Conservation (phyloP, 2,797 vertebrate species). For the Dendrocincla fuliginosa region DNA sequence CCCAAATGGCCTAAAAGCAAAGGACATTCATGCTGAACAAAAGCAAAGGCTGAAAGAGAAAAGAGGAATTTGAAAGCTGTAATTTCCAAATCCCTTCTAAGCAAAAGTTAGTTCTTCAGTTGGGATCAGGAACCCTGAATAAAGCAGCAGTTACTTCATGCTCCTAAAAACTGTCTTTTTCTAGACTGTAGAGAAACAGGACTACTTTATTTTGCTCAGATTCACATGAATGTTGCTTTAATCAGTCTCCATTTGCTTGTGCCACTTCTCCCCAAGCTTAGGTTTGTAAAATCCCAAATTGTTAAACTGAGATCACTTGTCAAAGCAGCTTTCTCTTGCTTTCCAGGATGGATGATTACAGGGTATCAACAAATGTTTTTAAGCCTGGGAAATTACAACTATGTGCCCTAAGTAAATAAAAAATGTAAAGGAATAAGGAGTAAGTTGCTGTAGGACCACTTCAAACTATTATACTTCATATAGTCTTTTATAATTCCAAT, state of each 20-base stretch:
- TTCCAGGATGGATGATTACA: not conserved
- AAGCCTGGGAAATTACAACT: not conserved
- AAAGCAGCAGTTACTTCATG: not conserved
- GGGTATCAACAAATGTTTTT: not conserved
- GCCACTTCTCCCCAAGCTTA: not conserved
- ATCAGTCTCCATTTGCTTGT: not conserved
- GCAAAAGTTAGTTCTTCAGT: not conserved
- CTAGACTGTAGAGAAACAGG: not conserved
- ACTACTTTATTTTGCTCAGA: not conserved
- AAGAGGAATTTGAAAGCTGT: conserved; percentile 6
- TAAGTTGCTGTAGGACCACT: not conserved
- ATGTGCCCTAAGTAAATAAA: not conserved
- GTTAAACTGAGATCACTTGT: not conserved
- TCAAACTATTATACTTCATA: not conserved
- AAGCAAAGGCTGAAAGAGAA: conserved; percentile 33
- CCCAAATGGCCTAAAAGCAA: conserved; percentile 54
- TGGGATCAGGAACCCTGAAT: not conserved
- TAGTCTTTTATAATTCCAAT: not conserved
- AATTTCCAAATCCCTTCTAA: not conserved
- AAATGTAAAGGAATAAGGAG: not conserved
- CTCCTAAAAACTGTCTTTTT: not conserved
- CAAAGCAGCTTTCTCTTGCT: not conserved
- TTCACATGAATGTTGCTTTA: not conserved
- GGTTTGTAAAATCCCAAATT: not conserved
- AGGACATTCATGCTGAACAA: conserved; percentile 33